phyloP scores from a whole-genome alignment of 2,888 invertebrate genomes.

The Bombyx huttoni region DNA sequence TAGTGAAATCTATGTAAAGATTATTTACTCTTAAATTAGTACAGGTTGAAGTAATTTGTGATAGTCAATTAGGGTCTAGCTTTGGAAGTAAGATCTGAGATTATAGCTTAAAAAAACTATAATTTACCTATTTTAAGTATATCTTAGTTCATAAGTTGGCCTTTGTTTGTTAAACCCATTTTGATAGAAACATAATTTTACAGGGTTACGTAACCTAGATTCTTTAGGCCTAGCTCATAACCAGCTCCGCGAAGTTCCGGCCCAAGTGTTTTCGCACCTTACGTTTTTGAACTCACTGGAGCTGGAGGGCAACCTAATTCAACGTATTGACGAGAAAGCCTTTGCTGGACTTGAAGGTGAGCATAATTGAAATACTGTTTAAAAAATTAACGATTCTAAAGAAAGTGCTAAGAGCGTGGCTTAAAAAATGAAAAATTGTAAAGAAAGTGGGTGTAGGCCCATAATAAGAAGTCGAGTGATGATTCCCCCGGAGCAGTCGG shows the following conservation, averaged over 20 bases:
- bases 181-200: constrained; percentile 6
- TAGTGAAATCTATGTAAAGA: not conserved
- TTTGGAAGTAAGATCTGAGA: too few species aligned
- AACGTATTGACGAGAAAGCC: constrained; percentile 85
- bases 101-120: not conserved
- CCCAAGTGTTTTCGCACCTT: constrained; percentile 86
- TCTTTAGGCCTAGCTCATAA: constrained; percentile 90
- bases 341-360: constrained; percentile 91
- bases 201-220: constrained; percentile 86
- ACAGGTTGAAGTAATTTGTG: too few species aligned
- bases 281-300: constrained; percentile 88
- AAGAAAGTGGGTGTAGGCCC: too few species aligned
- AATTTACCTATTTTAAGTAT: not conserved
- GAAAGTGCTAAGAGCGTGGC: too few species aligned
- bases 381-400: not conserved
- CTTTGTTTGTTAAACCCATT: not conserved
- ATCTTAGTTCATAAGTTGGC: not conserved
- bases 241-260: constrained; percentile 82
- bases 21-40: not conserved
- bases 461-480: too few species aligned
- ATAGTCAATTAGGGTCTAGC: too few species aligned
- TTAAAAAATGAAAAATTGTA: too few species aligned
- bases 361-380: not conserved
- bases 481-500: too few species aligned
- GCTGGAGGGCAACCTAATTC: constrained; percentile 88